phyloP scores from a whole-genome alignment of 2,888 invertebrate species.

The Escarpia spicata region DNA sequence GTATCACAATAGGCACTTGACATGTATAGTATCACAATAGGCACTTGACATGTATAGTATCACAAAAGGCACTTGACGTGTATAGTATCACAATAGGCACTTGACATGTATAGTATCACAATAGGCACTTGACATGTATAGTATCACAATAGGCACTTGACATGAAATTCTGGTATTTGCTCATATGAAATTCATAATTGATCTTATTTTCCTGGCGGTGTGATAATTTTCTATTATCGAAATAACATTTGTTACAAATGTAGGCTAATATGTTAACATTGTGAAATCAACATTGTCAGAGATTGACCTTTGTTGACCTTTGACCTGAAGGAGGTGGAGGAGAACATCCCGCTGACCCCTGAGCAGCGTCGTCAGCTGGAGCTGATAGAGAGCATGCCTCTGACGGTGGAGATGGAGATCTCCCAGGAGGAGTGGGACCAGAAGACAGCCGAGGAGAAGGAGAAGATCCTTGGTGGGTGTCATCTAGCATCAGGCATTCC shows the following conservation, averaged over 20 bases:
- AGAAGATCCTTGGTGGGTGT: conserved; percentile 48
- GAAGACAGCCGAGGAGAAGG: conserved; percentile 53
- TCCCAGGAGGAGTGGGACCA: conserved; percentile 49
- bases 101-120: no score
- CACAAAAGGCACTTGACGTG: no score
- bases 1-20: no score
- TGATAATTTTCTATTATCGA: background rate
- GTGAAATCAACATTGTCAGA: background rate
- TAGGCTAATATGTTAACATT: background rate
- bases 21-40: no score
- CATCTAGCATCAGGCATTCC: background rate
- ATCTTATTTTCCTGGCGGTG: background rate
- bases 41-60: no score
- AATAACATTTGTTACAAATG: background rate
- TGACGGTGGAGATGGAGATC: conserved; percentile 55
- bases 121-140: no score
- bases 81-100: no score
- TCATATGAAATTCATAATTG: no score
- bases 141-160: no score
- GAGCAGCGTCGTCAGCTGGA: conserved; percentile 63
- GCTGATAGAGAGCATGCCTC: conserved; percentile 64
- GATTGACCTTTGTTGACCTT: background rate
- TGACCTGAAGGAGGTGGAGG: conserved; percentile 32
- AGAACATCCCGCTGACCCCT: conserved; percentile 54
- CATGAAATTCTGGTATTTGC: no score